Evolutionary conservation across 1,140 invertebrate species (phyloP), one percentile per base, ranked within the genome.

Genomic region (Plectrocnemia conspersa): DNA sequence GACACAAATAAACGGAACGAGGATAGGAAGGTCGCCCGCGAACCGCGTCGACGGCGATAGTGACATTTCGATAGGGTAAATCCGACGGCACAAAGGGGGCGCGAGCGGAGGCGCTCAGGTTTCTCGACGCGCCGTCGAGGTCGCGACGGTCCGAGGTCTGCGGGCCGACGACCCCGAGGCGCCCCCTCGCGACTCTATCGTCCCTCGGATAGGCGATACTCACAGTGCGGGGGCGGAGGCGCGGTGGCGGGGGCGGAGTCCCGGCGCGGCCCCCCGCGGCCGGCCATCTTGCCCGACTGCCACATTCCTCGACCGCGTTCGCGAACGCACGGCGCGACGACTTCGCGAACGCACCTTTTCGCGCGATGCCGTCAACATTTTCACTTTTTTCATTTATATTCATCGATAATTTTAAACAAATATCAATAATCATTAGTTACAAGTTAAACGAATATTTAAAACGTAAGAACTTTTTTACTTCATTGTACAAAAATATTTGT

Each of bases 271-370:
- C 21, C 45, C 45, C 45, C 45, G 45, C 47, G 47, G 33, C 46
- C 47, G 22, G 47, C 47, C 47, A 50, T 50, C 47, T 50, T 50
- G 47, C 47, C 29, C 23, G 25, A 50, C 33, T 50, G 47, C 47
- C 47, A 38, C 47, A 50, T 50, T 50, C 47, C 47, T 50, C 11
- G 19, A 16, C 33, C 19, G 47, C 33, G 15, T 16, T 16, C 33
- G 16, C 18, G 15, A 50, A 38, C 47, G 2, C 32, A 33, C 32
- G 2, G 9, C 4, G 4, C 27, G 29, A 36, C 46, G 25, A 35
- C 18, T 21, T 18, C 18, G 7, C 7, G 6, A 15, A 21, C 27
- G n/a, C n/a, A n/a, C n/a, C n/a, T n/a, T n/a, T n/a, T n/a, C n/a
- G n/a, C n/a, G n/a, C n/a, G n/a, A n/a, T n/a, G n/a, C n/a, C n/a